Evolutionary conservation across 2,113 vertebrate species (phyloP), one percentile per base, ranked within the genome.

Genomic region (Scatophagus argus): DNA sequence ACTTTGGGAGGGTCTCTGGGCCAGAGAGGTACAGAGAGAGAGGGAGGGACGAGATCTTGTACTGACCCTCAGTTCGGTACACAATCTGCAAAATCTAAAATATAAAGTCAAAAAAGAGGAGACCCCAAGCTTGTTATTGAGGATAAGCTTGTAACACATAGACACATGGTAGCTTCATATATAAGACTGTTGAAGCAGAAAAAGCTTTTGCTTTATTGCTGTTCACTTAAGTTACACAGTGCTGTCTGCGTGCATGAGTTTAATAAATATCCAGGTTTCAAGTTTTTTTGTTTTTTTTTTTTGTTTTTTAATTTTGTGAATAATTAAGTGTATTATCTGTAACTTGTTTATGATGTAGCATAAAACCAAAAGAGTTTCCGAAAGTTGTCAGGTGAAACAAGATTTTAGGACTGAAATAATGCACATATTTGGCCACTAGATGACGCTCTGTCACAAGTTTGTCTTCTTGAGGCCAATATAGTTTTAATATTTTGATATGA

Each of bases 1-100:
- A 65, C 27, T 78, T 71, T 75, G 86, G 85, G 84, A 86, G 84
- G 79, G 83, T 82, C 83, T 81, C 56, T 81, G 41, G 55, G 61
- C 16, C n/a, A 29, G 64, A 74, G 47, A 63, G 56, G 52, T 44
- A 58, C 14, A 71, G 12, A 34, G 32, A 34, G 32, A 34, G 32
- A 34, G 32, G 7, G 32, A 34, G 32, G 7, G 32, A 4, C 3
- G 32, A 31, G 41, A 77, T 32, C 21, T 3, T 55, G 41, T 29
- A 39, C 21, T 60, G 58, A 69, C 38, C 5, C 66, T 83, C 17
- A 68, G 14, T 27, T 23, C 58, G 10, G 0, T n/a, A n/a, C n/a
- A n/a, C n/a, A n/a, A n/a, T n/a, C n/a, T n/a, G n/a, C n/a, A n/a
- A n/a, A n/a, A n/a, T n/a, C n/a, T n/a, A n/a, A n/a, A n/a, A n/a